These are phyloP conservation scores for Threskiornis aethiopicus DNA, from an alignment of 2,797 vertebrate genomes.

Conservation along the genomic window DNA sequence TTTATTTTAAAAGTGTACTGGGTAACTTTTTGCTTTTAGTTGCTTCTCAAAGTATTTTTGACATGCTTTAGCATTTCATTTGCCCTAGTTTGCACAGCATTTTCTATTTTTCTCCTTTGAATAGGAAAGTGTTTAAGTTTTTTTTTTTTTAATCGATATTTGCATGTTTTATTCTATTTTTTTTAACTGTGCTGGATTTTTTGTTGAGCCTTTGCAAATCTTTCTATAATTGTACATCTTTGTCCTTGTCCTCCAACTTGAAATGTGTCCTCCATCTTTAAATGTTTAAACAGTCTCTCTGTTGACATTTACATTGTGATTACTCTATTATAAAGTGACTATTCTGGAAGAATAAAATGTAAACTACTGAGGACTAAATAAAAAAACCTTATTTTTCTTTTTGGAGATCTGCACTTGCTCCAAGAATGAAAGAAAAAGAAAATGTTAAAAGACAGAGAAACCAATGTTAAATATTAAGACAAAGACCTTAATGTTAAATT, in stretches of 20 bases:
- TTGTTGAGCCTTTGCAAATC: neutral
- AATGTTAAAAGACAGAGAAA: neutral
- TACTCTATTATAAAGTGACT: neutral
- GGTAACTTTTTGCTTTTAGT: neutral
- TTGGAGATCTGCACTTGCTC: neutral
- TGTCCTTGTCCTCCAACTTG: neutral
- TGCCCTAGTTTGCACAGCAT: neutral
- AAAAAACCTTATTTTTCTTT: neutral
- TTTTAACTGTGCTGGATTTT: neutral
- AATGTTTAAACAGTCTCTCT: neutral
- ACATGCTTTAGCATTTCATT: neutral
- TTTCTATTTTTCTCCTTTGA: neutral
- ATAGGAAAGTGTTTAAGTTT: neutral
- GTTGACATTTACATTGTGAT: neutral
- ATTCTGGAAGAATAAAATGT: neutral
- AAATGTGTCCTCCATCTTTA: neutral
- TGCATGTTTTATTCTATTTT: neutral
- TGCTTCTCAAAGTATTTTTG: neutral
- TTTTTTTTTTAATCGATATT: fast-evolving
- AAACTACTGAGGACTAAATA: neutral
- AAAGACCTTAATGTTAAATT: neutral
- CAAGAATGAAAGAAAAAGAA: neutral
- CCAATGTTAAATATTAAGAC: neutral
- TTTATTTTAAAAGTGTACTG: neutral
- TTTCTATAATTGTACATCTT: neutral